A percentile compares a stretch with the other conserved stretches of the same genome.
These are phyloP conservation scores for Burhinus bistriatus DNA, from an alignment of 2,113 vertebrate genomes.

Conservation along the genomic window DNA sequence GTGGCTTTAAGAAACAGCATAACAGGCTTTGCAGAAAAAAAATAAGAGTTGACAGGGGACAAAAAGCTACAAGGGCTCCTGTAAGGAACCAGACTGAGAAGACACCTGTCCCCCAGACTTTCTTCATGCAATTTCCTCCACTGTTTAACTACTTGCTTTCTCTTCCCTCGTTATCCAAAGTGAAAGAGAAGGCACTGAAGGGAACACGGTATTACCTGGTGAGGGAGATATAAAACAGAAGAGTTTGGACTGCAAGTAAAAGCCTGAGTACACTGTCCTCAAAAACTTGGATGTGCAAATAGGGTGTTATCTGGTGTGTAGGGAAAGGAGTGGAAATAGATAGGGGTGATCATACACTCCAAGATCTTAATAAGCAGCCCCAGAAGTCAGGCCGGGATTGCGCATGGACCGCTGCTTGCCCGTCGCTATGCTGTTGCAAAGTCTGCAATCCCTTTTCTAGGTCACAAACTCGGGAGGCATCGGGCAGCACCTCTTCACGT, in stretches of 20 bases:
- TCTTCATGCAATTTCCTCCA: neutral
- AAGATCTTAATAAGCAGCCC: neutral
- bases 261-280: neutral
- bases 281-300: neutral
- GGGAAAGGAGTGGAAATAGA: neutral
- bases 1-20: neutral
- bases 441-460: neutral
- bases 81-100: neutral
- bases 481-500: neutral
- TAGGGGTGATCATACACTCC: accelerated
- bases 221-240: neutral
- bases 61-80: neutral
- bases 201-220: neutral
- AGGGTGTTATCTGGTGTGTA: neutral
- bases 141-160: neutral
- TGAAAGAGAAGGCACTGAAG: neutral
- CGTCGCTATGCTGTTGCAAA: neutral
- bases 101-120: neutral
- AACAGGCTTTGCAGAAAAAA: neutral
- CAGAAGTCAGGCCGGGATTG: neutral
- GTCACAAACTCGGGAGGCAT: neutral
- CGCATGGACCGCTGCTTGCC: accelerated
- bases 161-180: neutral
- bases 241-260: neutral
- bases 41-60: neutral